Evolutionary conservation across 2,797 vertebrate species (phyloP).

Genomic region (Kryptolebias ocellatus): DNA sequence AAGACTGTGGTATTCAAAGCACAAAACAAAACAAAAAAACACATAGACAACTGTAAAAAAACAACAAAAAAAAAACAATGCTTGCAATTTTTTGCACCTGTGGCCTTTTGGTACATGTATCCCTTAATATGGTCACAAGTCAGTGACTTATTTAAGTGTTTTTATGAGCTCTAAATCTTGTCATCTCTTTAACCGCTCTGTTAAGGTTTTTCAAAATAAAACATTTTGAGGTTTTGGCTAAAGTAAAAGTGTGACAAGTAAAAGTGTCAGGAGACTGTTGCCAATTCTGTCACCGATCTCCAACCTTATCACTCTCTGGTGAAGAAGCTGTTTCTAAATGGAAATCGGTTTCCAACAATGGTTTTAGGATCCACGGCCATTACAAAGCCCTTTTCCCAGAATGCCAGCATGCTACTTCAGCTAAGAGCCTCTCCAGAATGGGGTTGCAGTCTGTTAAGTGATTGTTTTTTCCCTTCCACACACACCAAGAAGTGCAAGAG

Average conservation of each 20-base stretch:
- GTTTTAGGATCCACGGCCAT: background rate
- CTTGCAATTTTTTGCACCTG: no score
- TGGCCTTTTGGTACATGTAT: no score
- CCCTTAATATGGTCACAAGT: background rate
- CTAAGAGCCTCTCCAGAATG: background rate
- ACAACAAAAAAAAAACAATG: no score
- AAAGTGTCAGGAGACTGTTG: background rate
- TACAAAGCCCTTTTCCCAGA: no score
- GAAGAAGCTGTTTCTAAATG: background rate
- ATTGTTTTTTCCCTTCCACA: background rate
- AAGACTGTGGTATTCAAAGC: no score
- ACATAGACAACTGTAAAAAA: no score
- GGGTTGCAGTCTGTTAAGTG: background rate
- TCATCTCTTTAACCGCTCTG: background rate
- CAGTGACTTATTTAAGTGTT: background rate
- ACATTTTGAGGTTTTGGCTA: background rate
- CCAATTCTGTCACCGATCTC: background rate
- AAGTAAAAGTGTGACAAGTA: background rate
- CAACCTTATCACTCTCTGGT: background rate
- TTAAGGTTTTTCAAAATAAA: background rate
- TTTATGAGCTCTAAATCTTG: background rate
- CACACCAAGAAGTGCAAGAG: no score
- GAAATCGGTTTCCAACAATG: background rate
- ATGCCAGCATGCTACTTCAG: background rate
- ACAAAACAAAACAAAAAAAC: no score